Base-by-base conservation (phyloP, 2,113 vertebrate species). In the Empidonax traillii region DNA sequence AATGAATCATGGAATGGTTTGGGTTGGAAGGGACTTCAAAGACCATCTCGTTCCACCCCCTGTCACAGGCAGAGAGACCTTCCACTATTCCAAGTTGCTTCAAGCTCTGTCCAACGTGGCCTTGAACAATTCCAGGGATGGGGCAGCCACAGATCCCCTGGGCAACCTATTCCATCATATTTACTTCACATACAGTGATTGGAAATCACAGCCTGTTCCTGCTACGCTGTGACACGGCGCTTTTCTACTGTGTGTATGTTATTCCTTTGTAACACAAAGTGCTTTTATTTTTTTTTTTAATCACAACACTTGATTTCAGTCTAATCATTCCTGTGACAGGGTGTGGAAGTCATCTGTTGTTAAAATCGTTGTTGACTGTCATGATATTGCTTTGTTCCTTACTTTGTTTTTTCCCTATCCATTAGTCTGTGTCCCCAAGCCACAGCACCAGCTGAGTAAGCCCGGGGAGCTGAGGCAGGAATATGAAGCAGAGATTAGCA, bases 401-500 rank as follows among this genome's bases (percentile, higher is more conserved):
- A 37, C n/a, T 94, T 39, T 35, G 33, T 14, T 82, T 71, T 68
- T 37, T 67, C 12, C 33, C 31, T 71, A 7, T 46, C 51, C 4
- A 51, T 81, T 63, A 98, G 98, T 95, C 67, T 96, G 93, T 84
- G 63, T 95, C 43, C 89, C 61, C 61, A 96, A 77, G 28, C 98
- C 98, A 0, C 46, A 88, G 59, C 98, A 89, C 44, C 94, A 91
- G n/a, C 94, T 98, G 79, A 98, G 98, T 95, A 94, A 98, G 47
- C 98, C 98, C 65, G 98, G 98, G 51, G 98, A 98, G 79, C 66
- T 98, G 71, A 97, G 98, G 39, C 94, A 97, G 94, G 98, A 98
- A 71, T 98, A 98, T 39, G 98, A 98, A 95, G 98, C 98, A 58
- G 98, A 98, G 59, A 97, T 98, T 91, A 98, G 95, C 73, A 98